Percentiles rank a stretch among this genome's conserved stretches.
Evolutionary conservation across 2,888 invertebrate genomes (phyloP).

Genomic region (Euplagia quadripunctaria): DNA sequence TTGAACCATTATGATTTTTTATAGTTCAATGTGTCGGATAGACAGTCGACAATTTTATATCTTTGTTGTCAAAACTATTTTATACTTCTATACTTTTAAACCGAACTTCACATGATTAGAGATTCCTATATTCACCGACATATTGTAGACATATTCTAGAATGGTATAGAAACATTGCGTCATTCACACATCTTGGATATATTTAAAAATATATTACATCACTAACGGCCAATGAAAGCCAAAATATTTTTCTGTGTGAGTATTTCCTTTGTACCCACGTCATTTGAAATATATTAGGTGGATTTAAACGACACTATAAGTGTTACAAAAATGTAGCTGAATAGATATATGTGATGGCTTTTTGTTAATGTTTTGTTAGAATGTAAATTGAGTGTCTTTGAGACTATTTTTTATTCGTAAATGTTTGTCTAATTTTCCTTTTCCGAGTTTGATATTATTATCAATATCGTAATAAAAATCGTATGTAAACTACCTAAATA

Average conservation of each 20-base stretch:
- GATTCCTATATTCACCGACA: conserved; percentile 30
- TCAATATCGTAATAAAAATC: not conserved
- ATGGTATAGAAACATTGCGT: conserved; percentile 32
- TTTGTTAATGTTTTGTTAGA: conserved; percentile 7
- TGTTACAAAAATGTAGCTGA: conserved; percentile 25
- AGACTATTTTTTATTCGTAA: not conserved
- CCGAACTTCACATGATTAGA: conserved; percentile 16
- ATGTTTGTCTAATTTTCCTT: not conserved
- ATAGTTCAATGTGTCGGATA: not conserved
- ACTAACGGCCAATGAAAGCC: conserved; percentile 28
- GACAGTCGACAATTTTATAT: not conserved
- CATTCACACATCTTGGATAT: conserved; percentile 29
- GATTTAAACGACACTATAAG: conserved; percentile 24
- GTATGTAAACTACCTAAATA: not conserved
- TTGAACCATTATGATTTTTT: not conserved
- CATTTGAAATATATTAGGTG: conserved; percentile 38
- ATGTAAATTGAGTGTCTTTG: not conserved
- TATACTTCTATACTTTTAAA: conserved; percentile 16
- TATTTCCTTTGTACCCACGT: conserved; percentile 30
- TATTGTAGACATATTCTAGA: conserved; percentile 25
- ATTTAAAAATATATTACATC: conserved; percentile 43
- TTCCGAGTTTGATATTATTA: not conserved
- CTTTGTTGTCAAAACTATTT: conserved; percentile 13
- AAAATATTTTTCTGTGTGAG: conserved; percentile 35
- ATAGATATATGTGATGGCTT: conserved; percentile 17